Evolutionary conservation across 2,113 vertebrate genomes (phyloP).

Genomic region (Festucalex cinctus): DNA sequence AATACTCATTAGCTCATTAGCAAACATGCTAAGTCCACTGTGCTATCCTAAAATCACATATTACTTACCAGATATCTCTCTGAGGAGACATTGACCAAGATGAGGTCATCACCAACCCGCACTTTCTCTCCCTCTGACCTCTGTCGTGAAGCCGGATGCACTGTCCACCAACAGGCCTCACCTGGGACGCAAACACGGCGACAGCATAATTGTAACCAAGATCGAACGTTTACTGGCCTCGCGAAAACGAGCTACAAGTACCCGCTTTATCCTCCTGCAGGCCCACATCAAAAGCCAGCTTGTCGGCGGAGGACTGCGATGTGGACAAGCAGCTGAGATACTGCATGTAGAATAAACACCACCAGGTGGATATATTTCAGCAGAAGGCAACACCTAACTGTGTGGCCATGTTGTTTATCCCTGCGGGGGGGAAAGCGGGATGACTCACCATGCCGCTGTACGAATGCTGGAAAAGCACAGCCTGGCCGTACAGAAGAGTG

Average conservation of each 20-base stretch:
- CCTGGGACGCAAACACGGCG: constrained; percentile 45
- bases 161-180: constrained; percentile 80
- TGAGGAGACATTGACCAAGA: constrained; percentile 89
- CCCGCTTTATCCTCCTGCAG: constrained; percentile 87
- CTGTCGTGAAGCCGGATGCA: constrained; percentile 74
- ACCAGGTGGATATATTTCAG: background rate
- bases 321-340: constrained; percentile 90
- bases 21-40: too few species aligned
- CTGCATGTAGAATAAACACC: constrained; percentile 51
- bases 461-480: constrained; percentile 87
- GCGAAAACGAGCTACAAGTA: constrained; percentile 9
- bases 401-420: background rate
- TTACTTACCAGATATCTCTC: constrained; percentile 91
- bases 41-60: background rate
- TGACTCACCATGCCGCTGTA: constrained; percentile 87
- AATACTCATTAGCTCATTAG: too few species aligned
- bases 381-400: background rate
- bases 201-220: background rate
- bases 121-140: constrained; percentile 96
- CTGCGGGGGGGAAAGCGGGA: background rate
- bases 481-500: constrained; percentile 90
- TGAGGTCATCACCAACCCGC: constrained; percentile 91
- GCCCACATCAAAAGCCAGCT: constrained; percentile 92
- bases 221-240: background rate
- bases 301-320: constrained; percentile 86